Base-by-base conservation (phyloP, 1,140 invertebrate species). In the Atta cephalotes region DNA sequence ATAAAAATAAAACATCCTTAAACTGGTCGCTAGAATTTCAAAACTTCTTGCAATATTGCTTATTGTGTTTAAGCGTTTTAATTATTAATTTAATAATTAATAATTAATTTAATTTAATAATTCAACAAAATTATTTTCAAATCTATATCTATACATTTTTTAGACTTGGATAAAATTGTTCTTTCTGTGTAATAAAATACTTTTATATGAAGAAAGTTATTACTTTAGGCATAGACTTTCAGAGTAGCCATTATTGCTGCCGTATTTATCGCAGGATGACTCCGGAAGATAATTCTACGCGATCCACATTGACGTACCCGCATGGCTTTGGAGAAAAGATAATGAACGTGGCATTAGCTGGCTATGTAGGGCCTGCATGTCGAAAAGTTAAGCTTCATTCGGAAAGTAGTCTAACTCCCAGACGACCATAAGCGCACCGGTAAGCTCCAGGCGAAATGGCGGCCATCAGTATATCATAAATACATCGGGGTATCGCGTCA, bases 401-500 rank as follows among this genome's bases (percentile, higher is more conserved):
- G 28, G n/a, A n/a, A 56, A 39, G 65, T 56, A 25, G 28, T 56
- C 65, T 39, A 53, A 81, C 66, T 81, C 78, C 25, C 65, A 56
- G 49, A 71, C 49, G 49, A 56, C 78, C 31, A 25, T 65, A 49
- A 79, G 76, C 60, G 35, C 31, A 7, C 0, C 53, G 35, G 65
- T 70, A 70, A 80, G 45, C 78, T 28, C 65, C 63, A 14, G 28
- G 45, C 65, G 63, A 65, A 68, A 49, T 31, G 21, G 28, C 65
- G 78, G 56, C 77, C 77, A 80, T 81, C 51, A 45, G 66, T 79
- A 66, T 71, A 72, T 81, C 21, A 81, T 56, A 72, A 81, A 81
- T 81, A 45, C 51, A 71, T 71, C 31, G 51, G 66, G 14, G 25
- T 53, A 2, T n/a, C 14, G 35, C 39, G 21, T 72, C 39, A 72